phyloP scores from a whole-genome alignment of 2,888 invertebrate species.

The Drosophila meridiana region DNA sequence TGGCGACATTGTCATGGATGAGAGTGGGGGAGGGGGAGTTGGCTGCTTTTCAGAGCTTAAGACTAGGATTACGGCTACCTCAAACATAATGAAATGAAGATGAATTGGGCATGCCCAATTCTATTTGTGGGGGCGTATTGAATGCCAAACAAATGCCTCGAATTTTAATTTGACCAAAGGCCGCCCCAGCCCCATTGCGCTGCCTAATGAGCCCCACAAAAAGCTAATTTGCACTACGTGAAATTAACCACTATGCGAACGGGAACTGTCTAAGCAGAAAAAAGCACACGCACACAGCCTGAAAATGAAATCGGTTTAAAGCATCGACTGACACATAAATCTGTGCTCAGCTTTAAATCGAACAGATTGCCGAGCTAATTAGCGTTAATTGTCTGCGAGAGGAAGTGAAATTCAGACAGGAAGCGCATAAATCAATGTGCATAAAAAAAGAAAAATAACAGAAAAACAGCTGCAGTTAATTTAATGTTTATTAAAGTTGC shows the following conservation, averaged over 20 bases:
- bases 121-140: constrained; percentile 14
- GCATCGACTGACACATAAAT: constrained; percentile 5
- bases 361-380: constrained; percentile 20
- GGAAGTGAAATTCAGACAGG: neutral
- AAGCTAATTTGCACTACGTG: constrained; percentile 14
- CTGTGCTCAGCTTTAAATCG: constrained; percentile 17
- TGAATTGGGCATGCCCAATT: constrained; percentile 49
- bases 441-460: neutral
- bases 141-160: constrained; percentile 11
- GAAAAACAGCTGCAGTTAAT: neutral
- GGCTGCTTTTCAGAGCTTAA: constrained; percentile 3
- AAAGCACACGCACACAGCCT: neutral
- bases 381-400: constrained; percentile 3
- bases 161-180: constrained; percentile 50
- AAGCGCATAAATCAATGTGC: constrained; percentile 2
- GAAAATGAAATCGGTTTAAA: constrained; percentile 5
- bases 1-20: constrained; percentile 26
- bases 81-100: constrained; percentile 69
- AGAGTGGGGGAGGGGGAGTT: neutral
- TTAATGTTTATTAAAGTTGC: neutral
- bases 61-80: constrained; percentile 44
- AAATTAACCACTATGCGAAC: constrained; percentile 2
- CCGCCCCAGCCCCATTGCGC: constrained; percentile 25
- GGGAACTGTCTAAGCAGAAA: neutral
- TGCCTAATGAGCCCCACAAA: constrained; percentile 51